Base-by-base conservation (phyloP, 1,140 invertebrate genomes). In the Nymphalis io region DNA sequence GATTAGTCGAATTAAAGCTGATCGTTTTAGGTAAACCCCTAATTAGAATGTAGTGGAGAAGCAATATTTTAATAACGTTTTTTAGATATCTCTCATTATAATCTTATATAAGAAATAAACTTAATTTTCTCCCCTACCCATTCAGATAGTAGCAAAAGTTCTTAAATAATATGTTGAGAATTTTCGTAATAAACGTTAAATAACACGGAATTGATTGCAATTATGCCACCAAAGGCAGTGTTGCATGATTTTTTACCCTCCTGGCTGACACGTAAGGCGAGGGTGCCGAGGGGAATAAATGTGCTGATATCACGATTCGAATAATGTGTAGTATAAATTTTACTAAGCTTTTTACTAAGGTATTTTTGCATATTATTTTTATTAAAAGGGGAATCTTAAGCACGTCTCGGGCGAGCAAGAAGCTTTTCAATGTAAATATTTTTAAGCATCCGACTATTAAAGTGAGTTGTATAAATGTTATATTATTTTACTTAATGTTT, bases 201-300 rank as follows among this genome's bases (percentile, higher is more conserved):
- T 70, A 70, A 70, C 68, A 70, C 57, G 68, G 62, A 70, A 67
- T 72, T 72, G 63, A 72, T 72, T 72, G 64, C 62, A 72, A 72
- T 72, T 67, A 72, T 72, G 63, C 61, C 68, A 70, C 68, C 57
- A 44, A 60, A 70, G 62, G 68, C 62, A 65, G 65, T 78, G 75
- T 81, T 76, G 79, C 85, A 78, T 79, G 76, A 80, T 89, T 87
- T 82, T 84, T 85, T 78, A 83, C 84, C 83, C 82, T 64, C 62
- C 70, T 67, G 67, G 63, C 66, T 73, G 78, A 80, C 80, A 80
- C 78, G 81, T 81, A 81, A 82, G 68, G 70, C 53, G 65, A 74
- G 74, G 81, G 79, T 71, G 71, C 68, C 48, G 58, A 72, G 76
- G 81, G 84, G 81, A 79, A 67, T 23, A 78, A 85, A 78, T 83